Conservation (phyloP, 2,888 invertebrate genomes). For the Philereme transversata region DNA sequence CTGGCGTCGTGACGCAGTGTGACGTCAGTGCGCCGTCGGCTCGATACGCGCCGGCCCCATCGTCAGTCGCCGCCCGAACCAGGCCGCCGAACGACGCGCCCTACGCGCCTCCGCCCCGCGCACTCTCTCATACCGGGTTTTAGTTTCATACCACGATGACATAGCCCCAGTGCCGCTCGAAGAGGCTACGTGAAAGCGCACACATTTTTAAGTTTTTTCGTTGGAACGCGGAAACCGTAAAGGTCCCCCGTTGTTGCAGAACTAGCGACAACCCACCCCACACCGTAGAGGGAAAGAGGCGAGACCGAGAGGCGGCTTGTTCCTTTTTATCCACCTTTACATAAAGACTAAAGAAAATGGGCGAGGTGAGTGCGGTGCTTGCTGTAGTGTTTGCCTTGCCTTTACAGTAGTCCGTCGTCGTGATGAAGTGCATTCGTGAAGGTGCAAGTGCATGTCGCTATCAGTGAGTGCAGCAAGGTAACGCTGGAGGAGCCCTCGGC, state of each 20-base stretch:
- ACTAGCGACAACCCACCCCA: slow-evolving; percentile 79
- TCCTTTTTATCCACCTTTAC: slow-evolving; percentile 79
- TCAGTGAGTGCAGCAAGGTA: slow-evolving; percentile 67
- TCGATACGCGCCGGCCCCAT: slow-evolving; percentile 85
- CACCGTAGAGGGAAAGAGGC: slow-evolving; percentile 77
- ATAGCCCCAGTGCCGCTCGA: slow-evolving; percentile 81
- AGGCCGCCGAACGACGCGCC: slow-evolving; percentile 78
- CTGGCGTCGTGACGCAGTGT: slow-evolving; percentile 86
- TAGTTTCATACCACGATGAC: slow-evolving; percentile 81
- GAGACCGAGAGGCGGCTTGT: slow-evolving; percentile 78
- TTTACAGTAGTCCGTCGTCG: slow-evolving; percentile 61
- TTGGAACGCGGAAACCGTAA: slow-evolving; percentile 78
- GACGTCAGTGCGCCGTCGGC: slow-evolving; percentile 88
- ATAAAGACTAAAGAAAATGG: slow-evolving; percentile 82
- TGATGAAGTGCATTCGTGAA: slow-evolving; percentile 71
- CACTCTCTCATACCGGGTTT: slow-evolving; percentile 80
- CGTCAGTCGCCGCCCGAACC: slow-evolving; percentile 84
- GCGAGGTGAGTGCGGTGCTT: slow-evolving; percentile 83
- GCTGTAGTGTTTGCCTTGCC: slow-evolving; percentile 76
- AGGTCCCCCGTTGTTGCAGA: slow-evolving; percentile 81
- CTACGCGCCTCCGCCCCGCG: slow-evolving; percentile 74
- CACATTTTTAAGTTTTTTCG: slow-evolving; percentile 79
- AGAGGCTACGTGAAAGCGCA: slow-evolving; percentile 77
- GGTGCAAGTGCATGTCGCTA: slow-evolving; percentile 73
- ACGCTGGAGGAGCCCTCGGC: slow-evolving; percentile 42